Base-by-base conservation (phyloP, 2,797 vertebrate genomes). In the Galagoides demidoff region DNA sequence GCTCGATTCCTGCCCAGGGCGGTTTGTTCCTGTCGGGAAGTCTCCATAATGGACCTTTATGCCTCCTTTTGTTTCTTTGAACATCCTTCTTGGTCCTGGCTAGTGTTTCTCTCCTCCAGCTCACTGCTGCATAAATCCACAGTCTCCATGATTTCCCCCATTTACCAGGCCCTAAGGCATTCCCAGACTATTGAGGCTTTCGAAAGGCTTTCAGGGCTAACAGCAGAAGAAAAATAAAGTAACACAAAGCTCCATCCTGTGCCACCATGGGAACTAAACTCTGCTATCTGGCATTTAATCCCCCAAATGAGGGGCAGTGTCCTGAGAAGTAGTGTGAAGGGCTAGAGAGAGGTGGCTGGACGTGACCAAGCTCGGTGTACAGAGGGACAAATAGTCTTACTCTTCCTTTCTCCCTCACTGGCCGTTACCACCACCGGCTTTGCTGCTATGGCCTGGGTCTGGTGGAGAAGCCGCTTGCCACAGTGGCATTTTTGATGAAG, bases 121-220 rank as follows among this genome's bases (percentile, higher is more conserved):
- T 76, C 27, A 66, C 29, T 52, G 22, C 16, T 3, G 1, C 57
- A 68, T 84, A 86, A 59, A 92, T 55, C 59, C 63, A 17, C 52
- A 66, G 23, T 49, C 52, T 89, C 81, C 49, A 1, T 76, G 73
- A 59, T 94, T 88, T 88, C 45, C n/a, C 90, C 85, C 55, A 73
- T 84, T 95, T 71, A 49, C 49, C 49, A 31, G 63, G 68, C 61
- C 76, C 87, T 68, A 74, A 96, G 70, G 61, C 64, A 92, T 84
- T 68, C 34, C 66, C 9, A 81, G 70, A 91, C 52, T 90, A 76
- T 31, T 83, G 64, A 93, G 6, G 11, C 64, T 88, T 95, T 92
- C 78, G 89, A 86, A 97, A 84, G 39, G 27, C 70, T 97, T 94
- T 95, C 92, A 89, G 12, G 85, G 71, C 77, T 92, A 78, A 89